Evolutionary conservation across 2,797 vertebrate species (phyloP).

Genomic region (Cossypha heuglini): DNA sequence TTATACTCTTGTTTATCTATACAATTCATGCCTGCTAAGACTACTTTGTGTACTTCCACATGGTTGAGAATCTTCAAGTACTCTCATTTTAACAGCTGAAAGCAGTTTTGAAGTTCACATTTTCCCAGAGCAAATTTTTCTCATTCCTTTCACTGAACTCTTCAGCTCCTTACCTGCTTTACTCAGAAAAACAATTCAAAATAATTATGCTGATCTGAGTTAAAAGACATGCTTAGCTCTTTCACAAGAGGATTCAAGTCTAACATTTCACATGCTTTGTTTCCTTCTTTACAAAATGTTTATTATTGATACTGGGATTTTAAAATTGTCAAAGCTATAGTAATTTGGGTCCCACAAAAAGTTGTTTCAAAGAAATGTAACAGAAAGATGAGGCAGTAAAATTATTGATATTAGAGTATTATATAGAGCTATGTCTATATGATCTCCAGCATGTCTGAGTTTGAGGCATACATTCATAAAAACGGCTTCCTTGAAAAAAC

Average conservation of each 20-base stretch:
- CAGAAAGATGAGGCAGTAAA: neutral
- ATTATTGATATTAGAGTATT: neutral
- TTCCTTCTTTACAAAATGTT: neutral
- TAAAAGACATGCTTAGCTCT: neutral
- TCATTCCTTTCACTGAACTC: neutral
- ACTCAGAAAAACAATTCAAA: neutral
- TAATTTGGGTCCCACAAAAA: neutral
- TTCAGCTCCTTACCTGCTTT: neutral
- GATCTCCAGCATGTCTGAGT: neutral
- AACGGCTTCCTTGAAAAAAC: neutral
- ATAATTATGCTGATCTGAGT: neutral
- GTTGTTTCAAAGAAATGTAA: neutral
- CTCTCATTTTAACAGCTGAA: neutral
- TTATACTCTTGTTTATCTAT: neutral
- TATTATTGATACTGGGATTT: neutral
- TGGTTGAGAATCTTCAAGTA: neutral
- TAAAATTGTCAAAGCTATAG: neutral
- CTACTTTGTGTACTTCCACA: neutral
- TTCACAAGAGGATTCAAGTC: neutral
- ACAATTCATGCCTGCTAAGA: neutral
- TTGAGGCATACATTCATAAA: neutral
- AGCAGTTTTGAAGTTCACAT: neutral
- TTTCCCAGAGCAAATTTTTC: neutral
- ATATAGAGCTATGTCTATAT: neutral
- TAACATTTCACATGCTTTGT: neutral